Base-by-base conservation (phyloP, 2,113 vertebrate species). In the Nerophis lumbriciformis region DNA sequence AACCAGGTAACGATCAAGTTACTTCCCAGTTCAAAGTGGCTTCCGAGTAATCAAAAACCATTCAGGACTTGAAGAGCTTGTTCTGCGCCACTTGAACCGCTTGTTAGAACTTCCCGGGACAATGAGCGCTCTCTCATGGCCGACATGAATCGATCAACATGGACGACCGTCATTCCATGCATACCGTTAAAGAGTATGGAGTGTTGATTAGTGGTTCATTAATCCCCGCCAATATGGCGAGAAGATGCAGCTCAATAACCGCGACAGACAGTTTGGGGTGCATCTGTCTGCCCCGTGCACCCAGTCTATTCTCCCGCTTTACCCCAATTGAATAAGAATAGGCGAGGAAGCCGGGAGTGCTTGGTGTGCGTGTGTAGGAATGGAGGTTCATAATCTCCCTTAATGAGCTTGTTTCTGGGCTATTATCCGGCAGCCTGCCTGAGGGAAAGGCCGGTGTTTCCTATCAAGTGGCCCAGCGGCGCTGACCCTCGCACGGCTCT, bases 321-420 rank as follows among this genome's bases (percentile, higher is more conserved):
- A 81, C 58, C 74, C 83, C 76, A 42, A 84, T 75, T 84, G 80
- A 86, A 86, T 84, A 67, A 87, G 78, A 87, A 84, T 78, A 52
- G 71, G 76, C 70, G 75, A 85, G 87, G 85, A 88, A 88, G 79
- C 83, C 77, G 61, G 55, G 63, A 81, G 83, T 75, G 80, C 72
- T 80, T 16, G 79, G 84, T 85, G 78, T 86, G 80, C 82, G 79
- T 82, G 82, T 83, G 82, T 12, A 81, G 86, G 79, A 83, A 85
- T 83, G 80, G 84, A 75, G 78, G 78, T 76, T 80, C 70, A 79
- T 90, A 90, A 91, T 90, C 87, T 84, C 72, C 77, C 84, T 87
- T 91, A 90, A 90, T 89, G 87, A 90, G 89, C 88, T 86, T 85
- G 86, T 89, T 90, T 88, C 84, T 87, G 80, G 75, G 66, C 77